Percentiles rank a stretch among this genome's conserved stretches.
Conservation (phyloP, 2,888 invertebrate genomes). For the Caenorhabditis sp. region DNA sequence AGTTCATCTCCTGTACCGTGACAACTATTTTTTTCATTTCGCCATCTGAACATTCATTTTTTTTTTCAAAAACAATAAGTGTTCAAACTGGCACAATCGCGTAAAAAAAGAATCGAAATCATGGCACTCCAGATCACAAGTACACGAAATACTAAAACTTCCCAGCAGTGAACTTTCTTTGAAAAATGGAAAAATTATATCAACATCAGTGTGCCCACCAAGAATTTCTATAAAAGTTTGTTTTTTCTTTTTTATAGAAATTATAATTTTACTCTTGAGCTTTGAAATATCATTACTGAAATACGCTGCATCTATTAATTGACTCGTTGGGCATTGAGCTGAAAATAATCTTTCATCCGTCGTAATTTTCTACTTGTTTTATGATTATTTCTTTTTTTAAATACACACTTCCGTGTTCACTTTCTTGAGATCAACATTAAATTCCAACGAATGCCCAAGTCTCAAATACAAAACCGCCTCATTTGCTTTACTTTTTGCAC, state of each 20-base stretch:
- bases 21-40: conserved; percentile 75
- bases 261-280: conserved; percentile 44
- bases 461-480: no score
- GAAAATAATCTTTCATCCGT: not conserved
- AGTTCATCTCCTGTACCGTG: conserved; percentile 71
- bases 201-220: conserved; percentile 78
- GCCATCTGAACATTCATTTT: conserved; percentile 65
- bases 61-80: no score
- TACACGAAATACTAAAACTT: conserved; percentile 69
- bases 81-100: conserved; percentile 67
- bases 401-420: no score
- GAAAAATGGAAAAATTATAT: conserved; percentile 73
- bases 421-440: no score
- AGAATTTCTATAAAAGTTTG: conserved; percentile 69
- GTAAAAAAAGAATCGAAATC: conserved; percentile 77
- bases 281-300: conserved; percentile 56
- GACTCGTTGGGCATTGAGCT: conserved; percentile 57
- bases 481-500: no score
- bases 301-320: conserved; percentile 59
- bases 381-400: no score
- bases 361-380: no score
- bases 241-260: not conserved
- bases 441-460: no score
- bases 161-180: conserved; percentile 75
- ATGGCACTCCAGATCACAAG: conserved; percentile 78